A percentile compares a stretch with the other conserved stretches of the same genome.
Conservation (phyloP, 2,797 vertebrate species). For the Hypotaenidia philippensis region DNA sequence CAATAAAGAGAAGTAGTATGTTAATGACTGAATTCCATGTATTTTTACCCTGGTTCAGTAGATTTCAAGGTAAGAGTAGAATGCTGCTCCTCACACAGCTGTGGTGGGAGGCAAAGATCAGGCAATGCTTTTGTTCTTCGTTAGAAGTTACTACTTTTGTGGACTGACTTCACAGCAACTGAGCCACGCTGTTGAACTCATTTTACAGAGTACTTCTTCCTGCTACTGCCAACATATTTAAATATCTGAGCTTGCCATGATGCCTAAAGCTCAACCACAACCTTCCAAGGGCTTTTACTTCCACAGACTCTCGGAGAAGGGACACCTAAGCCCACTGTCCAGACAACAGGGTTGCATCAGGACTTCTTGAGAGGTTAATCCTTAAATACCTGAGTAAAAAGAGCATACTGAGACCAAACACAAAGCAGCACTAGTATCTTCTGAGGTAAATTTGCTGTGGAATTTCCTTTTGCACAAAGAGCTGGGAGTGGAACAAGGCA, state of each 20-base stretch:
- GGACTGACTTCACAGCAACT: not conserved
- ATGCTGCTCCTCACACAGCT: not conserved
- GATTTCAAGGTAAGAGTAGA: not conserved
- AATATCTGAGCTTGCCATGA: slow-evolving; percentile 5
- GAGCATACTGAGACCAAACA: not conserved
- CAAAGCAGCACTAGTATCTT: slow-evolving; percentile 17
- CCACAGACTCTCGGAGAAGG: not conserved
- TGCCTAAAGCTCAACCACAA: slow-evolving; percentile 4
- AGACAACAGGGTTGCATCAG: not conserved
- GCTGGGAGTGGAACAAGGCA: slow-evolving; percentile 69
- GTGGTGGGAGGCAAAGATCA: not conserved
- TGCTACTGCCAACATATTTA: slow-evolving; percentile 5
- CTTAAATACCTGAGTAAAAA: not conserved
- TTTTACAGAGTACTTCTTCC: not conserved
- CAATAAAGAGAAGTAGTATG: not conserved
- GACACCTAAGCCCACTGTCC: not conserved
- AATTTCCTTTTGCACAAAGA: slow-evolving; percentile 65
- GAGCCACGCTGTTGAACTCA: not conserved
- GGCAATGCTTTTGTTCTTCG: not conserved
- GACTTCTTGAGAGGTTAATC: not conserved
- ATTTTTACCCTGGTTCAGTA: not conserved
- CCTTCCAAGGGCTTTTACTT: not conserved
- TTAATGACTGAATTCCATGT: not conserved
- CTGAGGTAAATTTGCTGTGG: slow-evolving; percentile 38
- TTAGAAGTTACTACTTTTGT: not conserved